phyloP scores from a whole-genome alignment of 2,797 vertebrate genomes.

The Trachops cirrhosus region DNA sequence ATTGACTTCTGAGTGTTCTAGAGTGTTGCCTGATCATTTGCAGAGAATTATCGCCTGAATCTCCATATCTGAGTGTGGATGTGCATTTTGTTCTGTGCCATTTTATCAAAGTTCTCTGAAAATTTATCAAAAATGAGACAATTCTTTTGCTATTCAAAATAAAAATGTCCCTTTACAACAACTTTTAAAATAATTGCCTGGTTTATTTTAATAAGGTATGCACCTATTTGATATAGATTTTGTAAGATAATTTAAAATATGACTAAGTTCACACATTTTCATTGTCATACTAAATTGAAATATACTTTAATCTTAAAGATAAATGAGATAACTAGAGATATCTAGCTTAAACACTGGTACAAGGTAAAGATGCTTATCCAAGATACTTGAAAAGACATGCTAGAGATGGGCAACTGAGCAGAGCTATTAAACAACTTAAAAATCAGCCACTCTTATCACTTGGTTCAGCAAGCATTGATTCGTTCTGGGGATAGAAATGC shows the following conservation, averaged over 20 bases:
- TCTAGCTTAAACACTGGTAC: neutral
- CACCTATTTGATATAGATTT: neutral
- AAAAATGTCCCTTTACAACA: neutral
- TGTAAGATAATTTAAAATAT: neutral
- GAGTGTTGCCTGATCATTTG: neutral
- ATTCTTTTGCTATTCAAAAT: neutral
- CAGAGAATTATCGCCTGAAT: neutral
- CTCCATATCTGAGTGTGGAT: neutral
- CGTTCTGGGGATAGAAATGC: too few relatives aligned
- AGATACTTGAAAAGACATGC: too few relatives aligned
- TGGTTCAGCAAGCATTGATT: neutral
- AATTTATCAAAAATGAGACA: neutral
- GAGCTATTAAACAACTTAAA: accelerated
- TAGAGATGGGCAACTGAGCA: too few relatives aligned
- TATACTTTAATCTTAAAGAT: neutral
- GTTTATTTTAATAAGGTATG: neutral
- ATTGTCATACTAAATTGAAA: neutral
- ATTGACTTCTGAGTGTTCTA: neutral
- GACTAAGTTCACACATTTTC: neutral
- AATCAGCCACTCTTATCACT: neutral
- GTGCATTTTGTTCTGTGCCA: neutral
- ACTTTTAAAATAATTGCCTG: neutral
- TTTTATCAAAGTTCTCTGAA: neutral
- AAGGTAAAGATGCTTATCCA: neutral
- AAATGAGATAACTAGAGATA: neutral